Percentiles rank a stretch among this genome's conserved stretches.
Conservation (phyloP, 2,113 vertebrate genomes). For the Meriones unguiculatus region DNA sequence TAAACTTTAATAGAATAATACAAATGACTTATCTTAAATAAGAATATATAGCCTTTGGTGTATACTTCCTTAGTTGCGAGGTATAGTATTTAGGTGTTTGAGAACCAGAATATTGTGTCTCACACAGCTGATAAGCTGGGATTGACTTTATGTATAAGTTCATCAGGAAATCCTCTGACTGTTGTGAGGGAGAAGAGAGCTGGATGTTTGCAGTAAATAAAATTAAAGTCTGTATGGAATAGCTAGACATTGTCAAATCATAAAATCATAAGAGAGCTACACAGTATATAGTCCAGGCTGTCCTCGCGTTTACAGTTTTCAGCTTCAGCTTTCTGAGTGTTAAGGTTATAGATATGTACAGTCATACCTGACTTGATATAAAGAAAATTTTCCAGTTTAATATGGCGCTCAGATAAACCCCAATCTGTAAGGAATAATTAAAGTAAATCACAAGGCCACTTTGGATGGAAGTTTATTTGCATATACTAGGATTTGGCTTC, state of each 20-base stretch:
- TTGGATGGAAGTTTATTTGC: background rate
- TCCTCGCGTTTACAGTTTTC: background rate
- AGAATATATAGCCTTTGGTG: background rate
- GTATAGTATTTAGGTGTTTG: constrained; percentile 49
- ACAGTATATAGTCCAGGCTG: background rate
- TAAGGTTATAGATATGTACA: background rate
- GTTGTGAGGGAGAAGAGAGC: background rate
- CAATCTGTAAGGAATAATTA: background rate
- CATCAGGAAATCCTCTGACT: background rate
- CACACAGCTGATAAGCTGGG: background rate
- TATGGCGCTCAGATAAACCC: background rate
- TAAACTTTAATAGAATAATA: constrained; percentile 6
- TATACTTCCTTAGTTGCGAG: constrained; percentile 4
- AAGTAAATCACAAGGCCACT: background rate
- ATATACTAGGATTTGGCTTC: too few relatives aligned
- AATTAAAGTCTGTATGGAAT: background rate
- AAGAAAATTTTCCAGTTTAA: background rate
- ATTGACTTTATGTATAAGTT: background rate
- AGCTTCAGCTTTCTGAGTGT: background rate
- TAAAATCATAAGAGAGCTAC: background rate
- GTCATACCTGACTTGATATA: background rate
- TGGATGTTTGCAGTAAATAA: background rate
- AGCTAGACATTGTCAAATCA: background rate
- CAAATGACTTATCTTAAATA: constrained; percentile 29
- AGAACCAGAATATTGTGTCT: constrained; percentile 18